A percentile compares a stretch with the other conserved stretches of the same genome.
phyloP scores from a whole-genome alignment of 2,888 invertebrate genomes.

The Coenonympha glycerion region DNA sequence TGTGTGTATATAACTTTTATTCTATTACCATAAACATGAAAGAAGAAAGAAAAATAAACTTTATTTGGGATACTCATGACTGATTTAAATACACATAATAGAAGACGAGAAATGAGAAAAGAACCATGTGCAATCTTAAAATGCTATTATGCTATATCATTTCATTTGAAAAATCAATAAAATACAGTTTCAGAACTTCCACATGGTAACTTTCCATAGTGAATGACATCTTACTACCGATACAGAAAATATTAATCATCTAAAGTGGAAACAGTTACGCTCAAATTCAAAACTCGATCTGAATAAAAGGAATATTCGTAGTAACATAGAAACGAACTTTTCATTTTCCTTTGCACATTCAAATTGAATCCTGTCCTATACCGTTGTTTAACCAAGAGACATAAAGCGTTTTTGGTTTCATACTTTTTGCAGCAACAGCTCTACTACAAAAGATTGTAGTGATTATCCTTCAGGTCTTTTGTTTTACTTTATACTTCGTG shows the following conservation, averaged over 20 bases:
- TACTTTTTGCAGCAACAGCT: slow-evolving; percentile 6
- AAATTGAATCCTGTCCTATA: slow-evolving; percentile 19
- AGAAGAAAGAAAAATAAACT: no score
- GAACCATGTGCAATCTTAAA: no score
- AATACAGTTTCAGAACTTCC: no score
- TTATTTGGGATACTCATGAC: no score
- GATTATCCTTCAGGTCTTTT: slow-evolving; percentile 8
- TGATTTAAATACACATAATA: no score
- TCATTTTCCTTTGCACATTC: slow-evolving; percentile 17
- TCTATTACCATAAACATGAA: no score
- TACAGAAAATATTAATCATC: not conserved
- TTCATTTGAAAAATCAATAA: no score
- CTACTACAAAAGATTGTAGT: slow-evolving; percentile 4
- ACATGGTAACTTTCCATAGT: no score
- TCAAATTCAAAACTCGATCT: not conserved
- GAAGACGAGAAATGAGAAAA: no score
- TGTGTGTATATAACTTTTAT: no score
- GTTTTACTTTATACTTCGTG: slow-evolving; percentile 1
- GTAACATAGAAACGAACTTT: slow-evolving; percentile 12
- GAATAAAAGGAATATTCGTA: slow-evolving; percentile 11
- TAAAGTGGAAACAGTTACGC: not conserved
- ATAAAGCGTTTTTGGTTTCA: not conserved
- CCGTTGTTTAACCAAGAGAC: slow-evolving; percentile 17
- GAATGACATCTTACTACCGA: not conserved
- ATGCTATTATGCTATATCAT: no score